Percentiles rank a stretch among this genome's conserved stretches.
These are phyloP conservation scores for Nyctereutes procyonoides DNA, from an alignment of 2,113 vertebrate species.

Conservation along the genomic window DNA sequence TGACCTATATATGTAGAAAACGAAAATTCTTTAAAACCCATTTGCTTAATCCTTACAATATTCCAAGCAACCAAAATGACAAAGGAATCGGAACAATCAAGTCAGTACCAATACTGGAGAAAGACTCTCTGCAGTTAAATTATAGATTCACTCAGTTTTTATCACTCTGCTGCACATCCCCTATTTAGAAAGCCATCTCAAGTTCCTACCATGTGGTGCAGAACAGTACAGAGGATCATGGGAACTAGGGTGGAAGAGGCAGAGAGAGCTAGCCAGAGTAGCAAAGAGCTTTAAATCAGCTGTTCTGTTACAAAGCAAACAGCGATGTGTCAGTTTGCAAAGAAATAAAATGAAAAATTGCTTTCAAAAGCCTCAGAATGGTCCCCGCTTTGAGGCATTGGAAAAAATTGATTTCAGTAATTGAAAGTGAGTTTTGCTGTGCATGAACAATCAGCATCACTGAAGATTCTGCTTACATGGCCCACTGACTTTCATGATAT, in stretches of 20 bases:
- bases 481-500: neutral
- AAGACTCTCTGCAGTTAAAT: neutral
- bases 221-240: neutral
- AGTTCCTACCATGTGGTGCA: neutral
- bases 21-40: conserved; percentile 10
- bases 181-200: neutral
- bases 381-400: conserved; percentile 64
- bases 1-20: neutral
- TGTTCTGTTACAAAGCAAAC: conserved; percentile 49
- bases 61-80: neutral
- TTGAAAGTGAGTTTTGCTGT: conserved; percentile 64
- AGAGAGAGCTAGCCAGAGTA: neutral
- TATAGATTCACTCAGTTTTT: neutral
- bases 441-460: neutral
- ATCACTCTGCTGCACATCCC: neutral
- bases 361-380: conserved; percentile 41
- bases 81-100: neutral
- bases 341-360: conserved; percentile 65
- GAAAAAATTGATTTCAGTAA: conserved; percentile 69
- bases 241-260: neutral
- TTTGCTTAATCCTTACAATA: neutral
- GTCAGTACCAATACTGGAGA: neutral
- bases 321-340: conserved; percentile 31
- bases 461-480: neutral
- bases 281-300: neutral